Percentiles rank a stretch among this genome's conserved stretches.
phyloP scores from a whole-genome alignment of 1,140 invertebrate species.

The Vanessa tameamea region DNA sequence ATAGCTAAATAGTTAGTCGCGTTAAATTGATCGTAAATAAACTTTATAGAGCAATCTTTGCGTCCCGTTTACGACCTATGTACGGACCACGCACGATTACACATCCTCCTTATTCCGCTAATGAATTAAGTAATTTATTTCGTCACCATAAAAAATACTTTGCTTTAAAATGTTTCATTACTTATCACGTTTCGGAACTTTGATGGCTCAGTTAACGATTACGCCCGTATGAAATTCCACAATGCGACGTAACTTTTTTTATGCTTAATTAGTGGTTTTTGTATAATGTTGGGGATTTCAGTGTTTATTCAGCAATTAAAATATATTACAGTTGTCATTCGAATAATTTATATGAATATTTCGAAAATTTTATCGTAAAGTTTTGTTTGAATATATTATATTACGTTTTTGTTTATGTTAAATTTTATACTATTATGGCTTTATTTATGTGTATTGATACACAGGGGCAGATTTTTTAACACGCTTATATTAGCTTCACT shows the following conservation, averaged over 20 bases:
- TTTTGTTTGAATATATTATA: too few relatives aligned
- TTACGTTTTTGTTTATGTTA: too few relatives aligned
- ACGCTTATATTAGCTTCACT: too few relatives aligned
- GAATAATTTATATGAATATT: neutral
- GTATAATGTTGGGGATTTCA: neutral
- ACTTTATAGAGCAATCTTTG: constrained; percentile 11
- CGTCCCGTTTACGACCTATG: constrained; percentile 5
- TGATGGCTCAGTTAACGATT: neutral
- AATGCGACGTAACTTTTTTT: neutral
- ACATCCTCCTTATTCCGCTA: neutral
- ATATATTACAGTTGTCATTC: neutral
- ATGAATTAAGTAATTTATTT: constrained; percentile 1
- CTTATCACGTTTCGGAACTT: neutral
- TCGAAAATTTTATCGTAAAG: neutral
- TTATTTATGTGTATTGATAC: too few relatives aligned
- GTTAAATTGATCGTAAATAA: constrained; percentile 9
- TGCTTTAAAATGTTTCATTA: neutral
- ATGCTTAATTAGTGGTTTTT: constrained; percentile 10
- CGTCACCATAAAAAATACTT: neutral
- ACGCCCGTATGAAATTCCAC: constrained; percentile 4
- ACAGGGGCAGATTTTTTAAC: too few relatives aligned
- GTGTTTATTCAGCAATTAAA: neutral
- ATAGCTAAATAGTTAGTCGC: neutral
- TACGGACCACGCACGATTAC: constrained; percentile 2
- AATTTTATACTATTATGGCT: too few relatives aligned